Conservation (phyloP, 1,140 invertebrate genomes). For the Polypedilum vanderplanki region DNA sequence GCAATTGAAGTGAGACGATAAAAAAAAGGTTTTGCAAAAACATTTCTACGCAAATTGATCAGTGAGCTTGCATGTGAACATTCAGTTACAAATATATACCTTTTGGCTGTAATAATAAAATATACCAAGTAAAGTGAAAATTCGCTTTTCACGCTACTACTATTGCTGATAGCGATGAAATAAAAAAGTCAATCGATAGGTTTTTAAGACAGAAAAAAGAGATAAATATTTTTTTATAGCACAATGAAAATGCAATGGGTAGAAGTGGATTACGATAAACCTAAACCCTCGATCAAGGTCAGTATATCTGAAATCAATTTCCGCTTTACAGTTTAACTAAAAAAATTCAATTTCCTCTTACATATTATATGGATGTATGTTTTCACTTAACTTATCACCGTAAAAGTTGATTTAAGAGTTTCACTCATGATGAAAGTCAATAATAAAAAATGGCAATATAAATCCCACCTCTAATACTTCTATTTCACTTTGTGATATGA, state of each 20-base stretch:
- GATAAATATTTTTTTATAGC: not conserved
- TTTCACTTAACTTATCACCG: not conserved
- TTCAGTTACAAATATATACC: no score
- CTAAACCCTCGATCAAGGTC: slow-evolving; percentile 7
- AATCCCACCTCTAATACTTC: not conserved
- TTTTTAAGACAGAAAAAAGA: not conserved
- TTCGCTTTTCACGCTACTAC: not conserved
- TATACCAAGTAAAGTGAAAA: no score
- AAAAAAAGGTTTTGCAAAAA: no score
- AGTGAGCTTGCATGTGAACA: no score
- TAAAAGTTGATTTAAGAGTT: slow-evolving; percentile 8
- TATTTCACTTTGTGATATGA: no score
- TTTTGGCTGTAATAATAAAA: no score
- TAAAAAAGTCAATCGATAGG: slow-evolving; percentile 2
- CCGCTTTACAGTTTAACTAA: not conserved
- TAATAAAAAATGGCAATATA: not conserved
- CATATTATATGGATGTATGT: not conserved
- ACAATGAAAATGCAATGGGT: slow-evolving; percentile 27
- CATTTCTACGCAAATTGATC: no score
- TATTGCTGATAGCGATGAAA: not conserved
- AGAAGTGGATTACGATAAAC: slow-evolving; percentile 22
- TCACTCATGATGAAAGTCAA: not conserved
- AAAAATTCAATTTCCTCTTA: not conserved
- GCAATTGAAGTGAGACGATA: no score
- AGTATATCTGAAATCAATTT: not conserved